A percentile compares a stretch with the other conserved stretches of the same genome.
Conservation (phyloP, 2,888 invertebrate genomes). For the Tachina fera region DNA sequence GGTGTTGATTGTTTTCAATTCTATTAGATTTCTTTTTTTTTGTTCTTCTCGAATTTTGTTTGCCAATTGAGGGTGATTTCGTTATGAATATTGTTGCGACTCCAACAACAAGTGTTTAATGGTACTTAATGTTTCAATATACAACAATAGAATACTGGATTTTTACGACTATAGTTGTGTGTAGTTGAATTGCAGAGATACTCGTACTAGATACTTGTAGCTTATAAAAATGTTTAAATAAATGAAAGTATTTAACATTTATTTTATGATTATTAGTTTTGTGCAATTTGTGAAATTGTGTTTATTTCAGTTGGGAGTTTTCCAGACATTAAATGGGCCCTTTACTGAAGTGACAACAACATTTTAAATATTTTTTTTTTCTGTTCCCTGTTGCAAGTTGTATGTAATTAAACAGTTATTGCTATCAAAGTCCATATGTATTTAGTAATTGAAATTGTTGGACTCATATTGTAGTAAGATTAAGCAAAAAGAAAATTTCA, state of each 20-base stretch:
- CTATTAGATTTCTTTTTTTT: slow-evolving; percentile 9
- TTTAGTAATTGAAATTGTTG: slow-evolving; percentile 24
- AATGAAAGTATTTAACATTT: slow-evolving; percentile 65
- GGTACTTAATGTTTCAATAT: slow-evolving; percentile 51
- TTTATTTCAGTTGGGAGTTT: slow-evolving; percentile 1
- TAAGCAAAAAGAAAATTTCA: not conserved
- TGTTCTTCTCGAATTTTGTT: not conserved
- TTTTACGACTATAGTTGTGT: slow-evolving; percentile 37
- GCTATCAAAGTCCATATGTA: slow-evolving; percentile 41
- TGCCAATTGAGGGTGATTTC: slow-evolving; percentile 56
- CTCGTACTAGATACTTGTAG: slow-evolving; percentile 1
- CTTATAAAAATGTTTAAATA: slow-evolving; percentile 16
- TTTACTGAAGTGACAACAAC: slow-evolving; percentile 26
- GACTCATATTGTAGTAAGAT: not conserved
- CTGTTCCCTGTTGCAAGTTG: slow-evolving; percentile 10
- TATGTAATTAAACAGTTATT: slow-evolving; percentile 51
- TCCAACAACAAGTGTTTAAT: slow-evolving; percentile 65
- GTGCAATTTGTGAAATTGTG: slow-evolving; percentile 46
- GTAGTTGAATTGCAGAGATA: not conserved
- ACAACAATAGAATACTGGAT: slow-evolving; percentile 10
- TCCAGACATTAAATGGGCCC: not conserved
- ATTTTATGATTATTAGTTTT: slow-evolving; percentile 68
- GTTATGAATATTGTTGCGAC: slow-evolving; percentile 24
- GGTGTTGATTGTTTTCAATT: slow-evolving; percentile 68
- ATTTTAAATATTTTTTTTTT: slow-evolving; percentile 12